Conservation (phyloP, 2,888 invertebrate genomes). For the Tanypteryx hageni region DNA sequence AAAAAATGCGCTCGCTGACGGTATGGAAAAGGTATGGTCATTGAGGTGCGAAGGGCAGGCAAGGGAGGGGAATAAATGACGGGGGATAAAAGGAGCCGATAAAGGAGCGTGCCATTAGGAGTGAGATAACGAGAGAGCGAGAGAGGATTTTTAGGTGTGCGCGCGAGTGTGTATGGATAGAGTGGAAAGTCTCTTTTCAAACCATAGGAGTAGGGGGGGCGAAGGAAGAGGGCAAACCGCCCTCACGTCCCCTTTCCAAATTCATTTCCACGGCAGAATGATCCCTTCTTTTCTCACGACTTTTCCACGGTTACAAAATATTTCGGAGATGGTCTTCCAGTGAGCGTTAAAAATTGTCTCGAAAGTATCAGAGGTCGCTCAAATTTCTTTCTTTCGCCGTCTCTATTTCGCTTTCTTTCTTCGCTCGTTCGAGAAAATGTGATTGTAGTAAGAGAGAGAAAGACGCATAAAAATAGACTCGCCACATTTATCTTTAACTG, state of each 20-base stretch:
- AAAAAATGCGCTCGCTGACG: constrained; percentile 41
- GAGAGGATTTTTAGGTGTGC: neutral
- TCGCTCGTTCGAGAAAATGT: neutral
- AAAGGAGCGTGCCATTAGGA: constrained; percentile 26
- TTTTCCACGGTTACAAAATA: neutral
- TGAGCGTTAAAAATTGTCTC: neutral
- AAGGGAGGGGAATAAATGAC: constrained; percentile 7
- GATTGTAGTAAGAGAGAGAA: no score
- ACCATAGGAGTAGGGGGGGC: neutral
- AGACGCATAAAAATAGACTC: no score
- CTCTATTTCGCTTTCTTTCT: neutral
- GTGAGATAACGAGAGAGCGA: constrained; percentile 9
- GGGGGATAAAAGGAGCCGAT: constrained; percentile 47
- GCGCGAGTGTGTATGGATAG: neutral
- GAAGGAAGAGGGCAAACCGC: no score
- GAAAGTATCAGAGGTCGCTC: neutral
- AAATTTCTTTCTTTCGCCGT: neutral
- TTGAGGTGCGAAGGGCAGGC: neutral
- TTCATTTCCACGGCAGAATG: neutral
- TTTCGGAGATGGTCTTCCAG: neutral
- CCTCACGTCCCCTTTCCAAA: neutral
- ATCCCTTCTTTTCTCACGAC: neutral
- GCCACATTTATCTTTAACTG: no score
- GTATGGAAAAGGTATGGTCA: constrained; percentile 21
- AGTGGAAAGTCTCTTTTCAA: constrained; percentile 8